A percentile compares a stretch with the other conserved stretches of the same genome.
These are phyloP conservation scores for Peromyscus maniculatus DNA, from an alignment of 2,113 vertebrate genomes.

Conservation along the genomic window DNA sequence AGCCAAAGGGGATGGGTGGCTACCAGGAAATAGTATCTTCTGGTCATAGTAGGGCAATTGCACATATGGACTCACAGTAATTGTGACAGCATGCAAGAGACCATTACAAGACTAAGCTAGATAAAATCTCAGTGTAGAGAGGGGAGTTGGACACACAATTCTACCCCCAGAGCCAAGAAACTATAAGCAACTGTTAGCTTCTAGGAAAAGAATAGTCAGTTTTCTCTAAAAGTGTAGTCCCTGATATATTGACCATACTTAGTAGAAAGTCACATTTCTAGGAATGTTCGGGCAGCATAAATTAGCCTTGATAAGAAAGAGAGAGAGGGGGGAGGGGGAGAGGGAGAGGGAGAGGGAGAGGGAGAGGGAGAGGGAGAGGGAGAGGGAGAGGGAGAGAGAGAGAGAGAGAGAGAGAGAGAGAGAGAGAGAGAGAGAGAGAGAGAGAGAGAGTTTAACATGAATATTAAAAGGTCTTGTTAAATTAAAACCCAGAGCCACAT, in stretches of 20 bases:
- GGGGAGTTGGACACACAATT: not conserved
- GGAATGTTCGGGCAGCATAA: not conserved
- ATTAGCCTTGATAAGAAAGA: not conserved
- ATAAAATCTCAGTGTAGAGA: not conserved
- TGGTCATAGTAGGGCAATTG: not conserved
- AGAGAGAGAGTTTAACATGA: no score
- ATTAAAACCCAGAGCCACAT: no score
- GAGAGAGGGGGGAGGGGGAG: no score
- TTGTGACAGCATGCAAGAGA: not conserved
- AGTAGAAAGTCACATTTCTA: not conserved
- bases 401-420: no score
- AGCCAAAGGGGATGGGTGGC: not conserved
- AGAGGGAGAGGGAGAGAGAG: no score
- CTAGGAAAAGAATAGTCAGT: not conserved
- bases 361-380: fast-evolving
- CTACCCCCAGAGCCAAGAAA: not conserved
- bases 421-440: no score
- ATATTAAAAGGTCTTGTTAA: no score
- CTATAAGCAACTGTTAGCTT: not conserved
- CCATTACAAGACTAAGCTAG: not conserved
- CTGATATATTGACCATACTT: not conserved
- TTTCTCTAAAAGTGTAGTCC: not conserved
- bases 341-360: no score
- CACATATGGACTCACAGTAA: not conserved
- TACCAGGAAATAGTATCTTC: not conserved